Evolutionary conservation across 1,140 invertebrate genomes (phyloP).

Genomic region (Megalopta genalis): DNA sequence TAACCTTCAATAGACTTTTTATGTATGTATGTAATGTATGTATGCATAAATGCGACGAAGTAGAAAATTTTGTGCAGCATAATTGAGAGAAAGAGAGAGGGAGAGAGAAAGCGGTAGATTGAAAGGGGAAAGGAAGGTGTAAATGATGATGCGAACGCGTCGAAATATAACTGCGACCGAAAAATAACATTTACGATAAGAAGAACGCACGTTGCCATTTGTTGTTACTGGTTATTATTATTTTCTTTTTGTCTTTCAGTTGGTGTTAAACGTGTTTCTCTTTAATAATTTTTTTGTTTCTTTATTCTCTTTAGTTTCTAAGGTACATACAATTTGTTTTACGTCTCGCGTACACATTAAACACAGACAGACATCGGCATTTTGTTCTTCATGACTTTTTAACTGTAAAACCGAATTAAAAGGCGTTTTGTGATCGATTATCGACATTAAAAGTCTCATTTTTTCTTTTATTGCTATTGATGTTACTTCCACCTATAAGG

Average conservation of each 20-base stretch:
- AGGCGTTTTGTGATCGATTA: constrained; percentile 1
- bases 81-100: too few species aligned
- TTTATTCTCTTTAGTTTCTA: constrained; percentile 1
- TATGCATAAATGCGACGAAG: background rate
- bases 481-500: background rate
- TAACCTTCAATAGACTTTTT: constrained; percentile 2
- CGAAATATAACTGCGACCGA: background rate
- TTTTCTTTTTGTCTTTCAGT: constrained; percentile 20
- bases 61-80: background rate
- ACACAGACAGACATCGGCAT: constrained; percentile 7
- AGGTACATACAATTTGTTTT: background rate
- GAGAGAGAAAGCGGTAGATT: background rate
- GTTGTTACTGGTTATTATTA: constrained; percentile 17
- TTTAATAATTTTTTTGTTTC: background rate
- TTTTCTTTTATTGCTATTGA: background rate
- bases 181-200: constrained; percentile 25
- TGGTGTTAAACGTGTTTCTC: background rate
- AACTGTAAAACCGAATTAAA: constrained; percentile 7
- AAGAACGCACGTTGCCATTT: constrained; percentile 33
- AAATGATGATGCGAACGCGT: constrained; percentile 36
- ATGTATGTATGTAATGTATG: constrained; percentile 10
- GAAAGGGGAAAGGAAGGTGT: constrained; percentile 4
- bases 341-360: background rate
- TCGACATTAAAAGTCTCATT: background rate
- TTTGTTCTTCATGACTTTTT: constrained; percentile 1